These are phyloP conservation scores for Myotis pilosus DNA, from an alignment of 2,797 vertebrate species.

Conservation along the genomic window DNA sequence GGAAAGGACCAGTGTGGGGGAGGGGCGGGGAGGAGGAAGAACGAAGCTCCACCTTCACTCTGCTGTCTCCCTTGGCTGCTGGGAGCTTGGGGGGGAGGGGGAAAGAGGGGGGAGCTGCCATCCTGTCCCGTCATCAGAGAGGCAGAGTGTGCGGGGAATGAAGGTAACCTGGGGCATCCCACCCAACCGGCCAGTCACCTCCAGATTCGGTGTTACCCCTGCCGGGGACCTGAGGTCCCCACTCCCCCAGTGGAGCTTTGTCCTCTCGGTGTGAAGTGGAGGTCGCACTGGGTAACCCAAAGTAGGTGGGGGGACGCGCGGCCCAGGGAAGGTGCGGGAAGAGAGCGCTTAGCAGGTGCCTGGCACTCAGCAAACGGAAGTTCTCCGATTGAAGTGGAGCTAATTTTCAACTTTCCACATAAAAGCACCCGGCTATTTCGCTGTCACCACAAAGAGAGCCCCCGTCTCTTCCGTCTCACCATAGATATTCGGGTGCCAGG, in stretches of 20 bases:
- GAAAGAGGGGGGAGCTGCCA: not conserved
- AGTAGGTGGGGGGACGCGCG: not conserved
- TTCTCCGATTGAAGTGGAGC: not conserved
- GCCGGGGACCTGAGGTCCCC: not conserved
- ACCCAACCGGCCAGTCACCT: not conserved
- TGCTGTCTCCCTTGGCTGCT: not conserved
- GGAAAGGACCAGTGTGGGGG: not conserved
- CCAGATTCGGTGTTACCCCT: not conserved
- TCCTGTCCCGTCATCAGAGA: not conserved
- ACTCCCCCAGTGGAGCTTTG: not conserved
- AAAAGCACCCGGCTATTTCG: not conserved
- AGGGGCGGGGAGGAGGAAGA: not conserved
- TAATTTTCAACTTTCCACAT: not conserved
- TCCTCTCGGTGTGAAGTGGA: not conserved
- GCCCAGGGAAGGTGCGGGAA: not conserved
- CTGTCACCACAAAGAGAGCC: not conserved
- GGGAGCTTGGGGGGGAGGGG: not conserved
- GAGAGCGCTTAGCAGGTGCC: not conserved
- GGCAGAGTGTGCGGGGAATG: not conserved
- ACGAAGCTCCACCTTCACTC: no score
- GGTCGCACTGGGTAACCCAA: not conserved
- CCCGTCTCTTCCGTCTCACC: slow-evolving; percentile 82
- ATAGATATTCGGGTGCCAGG: slow-evolving; percentile 92
- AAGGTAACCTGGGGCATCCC: not conserved
- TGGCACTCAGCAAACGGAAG: not conserved